Evolutionary conservation across 2,113 vertebrate genomes (phyloP).

Genomic region (Nesogale talazaci): DNA sequence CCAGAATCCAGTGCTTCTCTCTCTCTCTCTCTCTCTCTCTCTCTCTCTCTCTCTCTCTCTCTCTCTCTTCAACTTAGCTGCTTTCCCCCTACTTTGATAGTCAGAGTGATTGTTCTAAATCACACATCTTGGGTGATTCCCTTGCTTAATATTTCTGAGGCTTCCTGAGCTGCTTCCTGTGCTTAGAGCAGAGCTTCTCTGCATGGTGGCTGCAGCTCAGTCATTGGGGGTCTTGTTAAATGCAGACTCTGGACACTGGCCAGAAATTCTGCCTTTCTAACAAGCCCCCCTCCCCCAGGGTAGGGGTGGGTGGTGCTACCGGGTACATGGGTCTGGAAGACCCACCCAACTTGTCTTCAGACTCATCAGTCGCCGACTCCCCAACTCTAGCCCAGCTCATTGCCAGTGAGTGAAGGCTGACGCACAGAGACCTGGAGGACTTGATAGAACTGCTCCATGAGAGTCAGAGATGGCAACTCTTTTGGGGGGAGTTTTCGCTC

Average conservation of each 20-base stretch:
- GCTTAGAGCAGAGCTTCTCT: background rate
- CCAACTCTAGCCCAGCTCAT: too few species aligned
- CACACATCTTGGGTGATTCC: background rate
- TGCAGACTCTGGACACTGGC: background rate
- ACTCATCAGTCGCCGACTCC: background rate
- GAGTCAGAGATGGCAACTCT: too few species aligned
- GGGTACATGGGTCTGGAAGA: background rate
- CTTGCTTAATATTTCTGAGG: background rate
- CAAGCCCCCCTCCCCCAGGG: background rate
- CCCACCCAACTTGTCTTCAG: background rate
- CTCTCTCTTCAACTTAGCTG: background rate
- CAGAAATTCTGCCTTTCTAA: background rate
- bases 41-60: background rate
- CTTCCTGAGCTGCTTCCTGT: background rate
- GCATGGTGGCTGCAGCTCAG: rapidly evolving
- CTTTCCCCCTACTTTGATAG: background rate
- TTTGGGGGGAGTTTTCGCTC: too few species aligned
- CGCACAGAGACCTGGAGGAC: too few species aligned
- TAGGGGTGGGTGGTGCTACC: too few species aligned
- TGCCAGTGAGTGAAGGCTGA: too few species aligned
- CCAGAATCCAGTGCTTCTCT: background rate
- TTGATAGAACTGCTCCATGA: too few species aligned
- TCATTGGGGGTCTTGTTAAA: background rate
- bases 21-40: too few species aligned
- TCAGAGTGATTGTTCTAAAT: background rate